These are phyloP conservation scores for Gambusia holbrooki DNA, from an alignment of 2,113 vertebrate species.

Conservation along the genomic window DNA sequence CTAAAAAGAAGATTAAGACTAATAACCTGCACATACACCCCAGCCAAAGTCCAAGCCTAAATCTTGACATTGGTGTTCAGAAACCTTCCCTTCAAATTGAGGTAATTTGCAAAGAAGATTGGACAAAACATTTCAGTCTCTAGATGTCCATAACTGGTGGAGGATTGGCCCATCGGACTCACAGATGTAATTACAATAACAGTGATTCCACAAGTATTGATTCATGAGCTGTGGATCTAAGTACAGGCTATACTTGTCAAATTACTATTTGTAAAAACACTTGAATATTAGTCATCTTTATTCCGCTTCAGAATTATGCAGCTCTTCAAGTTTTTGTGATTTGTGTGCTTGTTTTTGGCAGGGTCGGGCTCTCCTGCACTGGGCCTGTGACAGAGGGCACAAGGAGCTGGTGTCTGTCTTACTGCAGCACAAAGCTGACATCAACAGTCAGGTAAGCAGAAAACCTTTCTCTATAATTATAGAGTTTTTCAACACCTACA, in stretches of 20 bases:
- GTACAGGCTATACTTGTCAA: not conserved
- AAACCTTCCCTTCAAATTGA: too few relatives aligned
- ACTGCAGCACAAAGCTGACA: conserved; percentile 86
- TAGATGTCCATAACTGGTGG: not conserved
- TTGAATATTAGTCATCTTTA: not conserved
- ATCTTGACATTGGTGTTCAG: not conserved
- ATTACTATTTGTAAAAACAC: not conserved
- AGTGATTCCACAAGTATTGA: not conserved
- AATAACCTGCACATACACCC: not conserved
- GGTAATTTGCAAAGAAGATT: too few relatives aligned
- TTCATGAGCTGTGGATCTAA: not conserved
- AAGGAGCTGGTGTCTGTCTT: conserved; percentile 92
- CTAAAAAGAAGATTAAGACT: not conserved
- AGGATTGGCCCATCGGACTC: not conserved
- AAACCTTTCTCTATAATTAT: not conserved
- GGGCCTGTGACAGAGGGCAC: conserved; percentile 96
- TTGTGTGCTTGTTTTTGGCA: conserved; percentile 54
- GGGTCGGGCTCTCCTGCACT: conserved; percentile 93
- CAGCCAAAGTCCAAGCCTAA: not conserved
- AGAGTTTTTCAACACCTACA: too few relatives aligned
- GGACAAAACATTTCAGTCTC: not conserved
- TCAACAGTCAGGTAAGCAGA: conserved; percentile 92
- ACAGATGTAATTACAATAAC: too few relatives aligned
- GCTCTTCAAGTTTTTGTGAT: not conserved
- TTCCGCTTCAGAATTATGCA: not conserved